Conservation (phyloP, 2,797 vertebrate species). For the Columba guinea region DNA sequence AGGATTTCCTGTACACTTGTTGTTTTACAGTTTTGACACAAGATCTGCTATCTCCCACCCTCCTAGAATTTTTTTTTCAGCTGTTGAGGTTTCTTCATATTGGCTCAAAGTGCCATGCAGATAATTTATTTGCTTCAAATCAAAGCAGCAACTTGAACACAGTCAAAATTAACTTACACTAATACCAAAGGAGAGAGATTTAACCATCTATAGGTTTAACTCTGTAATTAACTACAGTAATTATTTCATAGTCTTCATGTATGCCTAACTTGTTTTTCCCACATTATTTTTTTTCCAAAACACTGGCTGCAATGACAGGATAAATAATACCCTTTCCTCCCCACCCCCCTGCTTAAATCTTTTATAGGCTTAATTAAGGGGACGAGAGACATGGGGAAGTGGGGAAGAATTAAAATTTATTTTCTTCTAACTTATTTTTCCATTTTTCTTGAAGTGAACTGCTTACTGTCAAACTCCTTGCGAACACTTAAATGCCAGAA, state of each 20-base stretch:
- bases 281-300: background rate
- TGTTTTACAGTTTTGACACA: background rate
- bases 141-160: background rate
- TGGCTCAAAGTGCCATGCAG: background rate
- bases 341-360: too few relatives aligned
- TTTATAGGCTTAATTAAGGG: background rate
- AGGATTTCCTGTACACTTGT: background rate
- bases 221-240: background rate
- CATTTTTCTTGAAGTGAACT: background rate
- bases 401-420: background rate
- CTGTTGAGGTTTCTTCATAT: background rate
- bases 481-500: background rate
- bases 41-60: background rate
- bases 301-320: background rate
- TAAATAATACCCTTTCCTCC: background rate
- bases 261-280: background rate
- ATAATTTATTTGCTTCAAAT: background rate
- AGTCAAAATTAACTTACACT: background rate
- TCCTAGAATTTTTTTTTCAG: background rate
- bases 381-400: background rate
- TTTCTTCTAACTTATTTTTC: background rate
- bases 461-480: background rate
- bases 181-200: background rate
- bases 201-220: background rate
- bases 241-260: background rate